Conservation (phyloP, 2,888 invertebrate species). For the Spialia ferax region DNA sequence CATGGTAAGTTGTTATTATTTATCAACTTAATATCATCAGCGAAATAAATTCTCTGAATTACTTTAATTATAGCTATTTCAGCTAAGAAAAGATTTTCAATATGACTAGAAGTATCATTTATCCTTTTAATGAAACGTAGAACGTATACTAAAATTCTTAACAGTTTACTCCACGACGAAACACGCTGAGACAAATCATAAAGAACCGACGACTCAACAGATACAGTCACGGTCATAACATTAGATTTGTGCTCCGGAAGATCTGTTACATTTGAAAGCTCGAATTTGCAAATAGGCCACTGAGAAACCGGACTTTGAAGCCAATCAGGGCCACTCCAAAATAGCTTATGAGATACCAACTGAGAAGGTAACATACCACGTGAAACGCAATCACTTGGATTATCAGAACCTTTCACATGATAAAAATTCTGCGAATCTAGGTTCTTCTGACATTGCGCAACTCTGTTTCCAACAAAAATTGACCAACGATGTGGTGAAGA, state of each 20-base stretch:
- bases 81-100: not conserved
- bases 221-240: not conserved
- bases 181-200: not conserved
- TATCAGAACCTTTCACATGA: not conserved
- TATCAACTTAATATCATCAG: not conserved
- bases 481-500: not conserved
- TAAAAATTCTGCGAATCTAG: not conserved
- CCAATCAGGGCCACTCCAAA: not conserved
- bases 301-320: not conserved
- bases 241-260: not conserved
- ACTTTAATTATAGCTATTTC: not conserved
- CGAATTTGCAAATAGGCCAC: no score
- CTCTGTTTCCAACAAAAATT: not conserved
- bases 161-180: not conserved
- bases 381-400: not conserved
- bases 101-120: not conserved
- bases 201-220: not conserved
- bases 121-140: not conserved
- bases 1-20: not conserved
- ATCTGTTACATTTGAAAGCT: not conserved
- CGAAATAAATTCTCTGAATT: not conserved
- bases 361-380: not conserved
- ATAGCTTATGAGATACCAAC: not conserved
- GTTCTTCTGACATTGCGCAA: slow-evolving; percentile 2
- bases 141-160: not conserved